Evolutionary conservation across 2,888 invertebrate genomes (phyloP).

Genomic region (Apodemia mormo): DNA sequence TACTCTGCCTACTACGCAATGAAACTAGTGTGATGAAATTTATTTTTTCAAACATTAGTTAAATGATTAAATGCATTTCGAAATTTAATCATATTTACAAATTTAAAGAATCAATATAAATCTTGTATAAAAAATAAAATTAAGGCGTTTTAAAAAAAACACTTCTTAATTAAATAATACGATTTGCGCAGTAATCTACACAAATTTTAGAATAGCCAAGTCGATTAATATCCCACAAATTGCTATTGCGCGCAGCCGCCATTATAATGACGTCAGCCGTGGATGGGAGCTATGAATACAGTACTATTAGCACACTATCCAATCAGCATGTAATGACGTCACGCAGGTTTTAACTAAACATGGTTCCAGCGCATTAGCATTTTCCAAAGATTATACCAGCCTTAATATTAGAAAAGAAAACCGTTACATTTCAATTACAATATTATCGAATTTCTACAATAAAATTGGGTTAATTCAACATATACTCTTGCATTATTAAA

Average conservation of each 20-base stretch:
- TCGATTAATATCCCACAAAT: neutral
- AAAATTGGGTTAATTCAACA: slow-evolving; percentile 57
- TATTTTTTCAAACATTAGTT: no score
- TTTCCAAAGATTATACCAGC: neutral
- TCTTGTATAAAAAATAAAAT: no score
- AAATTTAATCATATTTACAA: no score
- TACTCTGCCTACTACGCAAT: no score
- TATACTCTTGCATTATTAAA: slow-evolving; percentile 64
- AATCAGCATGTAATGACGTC: neutral
- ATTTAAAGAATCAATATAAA: no score
- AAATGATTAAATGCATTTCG: no score
- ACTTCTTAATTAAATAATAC: neutral
- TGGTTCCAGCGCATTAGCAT: neutral
- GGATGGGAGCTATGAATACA: neutral
- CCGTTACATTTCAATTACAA: slow-evolving; percentile 80
- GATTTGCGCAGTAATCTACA: neutral
- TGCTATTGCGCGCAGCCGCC: neutral
- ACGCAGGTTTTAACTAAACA: neutral
- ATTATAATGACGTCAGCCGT: neutral
- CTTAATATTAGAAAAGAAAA: slow-evolving; percentile 24
- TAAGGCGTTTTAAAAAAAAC: no score
- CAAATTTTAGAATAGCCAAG: neutral
- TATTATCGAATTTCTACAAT: slow-evolving; percentile 70
- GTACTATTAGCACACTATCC: neutral
- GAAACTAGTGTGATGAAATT: no score